Conservation (phyloP, 1,140 invertebrate species). For the Neotoxoptera formosana region DNA sequence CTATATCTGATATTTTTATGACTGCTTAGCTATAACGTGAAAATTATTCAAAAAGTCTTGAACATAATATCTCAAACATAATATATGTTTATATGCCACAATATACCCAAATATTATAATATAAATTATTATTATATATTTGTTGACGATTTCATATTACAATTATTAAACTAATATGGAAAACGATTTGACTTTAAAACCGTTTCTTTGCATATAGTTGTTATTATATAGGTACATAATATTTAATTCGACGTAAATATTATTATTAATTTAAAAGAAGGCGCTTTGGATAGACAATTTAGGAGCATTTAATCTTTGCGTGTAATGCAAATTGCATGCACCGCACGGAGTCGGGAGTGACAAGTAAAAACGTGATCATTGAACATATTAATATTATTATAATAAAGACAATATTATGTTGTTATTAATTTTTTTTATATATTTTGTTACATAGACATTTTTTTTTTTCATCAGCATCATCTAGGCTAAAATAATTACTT, state of each 20-base stretch:
- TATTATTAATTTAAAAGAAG: not conserved
- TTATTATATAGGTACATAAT: no score
- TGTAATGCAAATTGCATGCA: not conserved
- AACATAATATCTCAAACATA: no score
- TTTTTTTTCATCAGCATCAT: slow-evolving; percentile 26
- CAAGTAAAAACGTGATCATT: not conserved
- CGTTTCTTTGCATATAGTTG: not conserved
- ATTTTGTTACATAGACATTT: slow-evolving; percentile 39
- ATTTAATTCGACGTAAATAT: no score
- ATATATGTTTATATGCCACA: no score
- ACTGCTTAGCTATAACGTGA: no score
- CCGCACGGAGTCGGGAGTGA: not conserved
- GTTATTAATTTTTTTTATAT: not conserved
- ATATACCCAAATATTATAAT: no score
- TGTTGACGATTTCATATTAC: no score
- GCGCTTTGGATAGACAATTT: not conserved
- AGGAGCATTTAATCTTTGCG: not conserved
- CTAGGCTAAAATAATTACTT: slow-evolving; percentile 45
- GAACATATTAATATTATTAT: no score
- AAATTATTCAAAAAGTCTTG: no score
- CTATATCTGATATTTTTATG: no score
- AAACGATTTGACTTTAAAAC: not conserved
- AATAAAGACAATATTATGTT: not conserved
- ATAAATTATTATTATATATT: no score
- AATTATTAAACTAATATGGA: no score